phyloP scores from a whole-genome alignment of 2,888 invertebrate genomes.

The Cryptops parisi region DNA sequence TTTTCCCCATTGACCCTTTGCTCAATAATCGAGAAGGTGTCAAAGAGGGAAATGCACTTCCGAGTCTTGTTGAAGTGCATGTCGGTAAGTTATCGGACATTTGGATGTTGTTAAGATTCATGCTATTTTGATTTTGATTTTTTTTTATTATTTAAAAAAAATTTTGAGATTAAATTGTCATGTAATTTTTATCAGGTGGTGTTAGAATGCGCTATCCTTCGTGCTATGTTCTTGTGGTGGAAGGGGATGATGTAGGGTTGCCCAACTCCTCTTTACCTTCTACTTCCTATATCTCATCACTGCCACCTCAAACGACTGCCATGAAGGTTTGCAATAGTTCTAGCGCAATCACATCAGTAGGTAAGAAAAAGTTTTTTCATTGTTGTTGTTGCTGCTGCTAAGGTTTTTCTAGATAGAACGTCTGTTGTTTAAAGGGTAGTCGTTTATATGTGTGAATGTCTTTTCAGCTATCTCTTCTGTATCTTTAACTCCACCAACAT shows the following conservation, averaged over 20 bases:
- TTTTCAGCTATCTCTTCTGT: constrained; percentile 15
- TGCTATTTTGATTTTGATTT: constrained; percentile 1
- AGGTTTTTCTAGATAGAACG: neutral
- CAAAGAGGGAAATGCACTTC: constrained; percentile 26
- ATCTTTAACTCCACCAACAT: constrained; percentile 27
- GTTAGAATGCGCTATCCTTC: constrained; percentile 91
- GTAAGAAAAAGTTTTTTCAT: neutral
- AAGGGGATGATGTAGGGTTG: constrained; percentile 36
- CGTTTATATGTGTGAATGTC: too few species aligned
- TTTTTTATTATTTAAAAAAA: constrained; percentile 3
- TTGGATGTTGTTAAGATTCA: constrained; percentile 35
- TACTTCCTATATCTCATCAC: constrained; percentile 10
- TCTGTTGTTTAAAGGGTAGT: neutral
- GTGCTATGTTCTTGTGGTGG: constrained; percentile 81
- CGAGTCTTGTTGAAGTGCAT: constrained; percentile 44
- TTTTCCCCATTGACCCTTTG: constrained; percentile 62
- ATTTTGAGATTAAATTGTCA: neutral
- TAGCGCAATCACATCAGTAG: neutral
- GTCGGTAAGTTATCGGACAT: constrained; percentile 33
- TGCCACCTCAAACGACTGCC: constrained; percentile 12
- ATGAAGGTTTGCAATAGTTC: neutral
- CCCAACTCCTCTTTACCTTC: constrained; percentile 14
- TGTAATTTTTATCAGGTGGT: constrained; percentile 55
- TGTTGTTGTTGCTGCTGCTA: neutral
- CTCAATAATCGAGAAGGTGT: constrained; percentile 32